Conservation (phyloP, 1,140 invertebrate species). For the Ylistrum balloti region DNA sequence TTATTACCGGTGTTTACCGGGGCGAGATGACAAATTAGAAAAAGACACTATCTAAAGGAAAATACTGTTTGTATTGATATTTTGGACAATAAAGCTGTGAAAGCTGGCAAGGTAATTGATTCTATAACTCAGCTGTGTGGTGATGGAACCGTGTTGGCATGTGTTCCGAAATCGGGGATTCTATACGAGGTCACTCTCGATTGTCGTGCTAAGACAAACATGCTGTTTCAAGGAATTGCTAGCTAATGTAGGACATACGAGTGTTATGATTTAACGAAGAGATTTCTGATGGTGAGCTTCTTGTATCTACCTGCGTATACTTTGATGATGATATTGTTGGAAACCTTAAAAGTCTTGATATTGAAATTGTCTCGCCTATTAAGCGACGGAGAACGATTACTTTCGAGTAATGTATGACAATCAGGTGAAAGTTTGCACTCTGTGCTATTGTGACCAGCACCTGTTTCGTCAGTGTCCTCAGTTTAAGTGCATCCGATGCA, state of each 20-base stretch:
- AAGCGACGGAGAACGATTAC: neutral
- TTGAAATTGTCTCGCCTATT: conserved; percentile 44
- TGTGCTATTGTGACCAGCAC: neutral
- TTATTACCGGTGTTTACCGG: neutral
- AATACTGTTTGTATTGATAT: neutral
- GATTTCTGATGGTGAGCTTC: conserved; percentile 35
- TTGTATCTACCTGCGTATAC: conserved; percentile 46
- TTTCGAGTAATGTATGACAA: neutral
- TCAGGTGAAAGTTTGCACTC: neutral
- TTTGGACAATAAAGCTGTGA: neutral
- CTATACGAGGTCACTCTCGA: conserved; percentile 30
- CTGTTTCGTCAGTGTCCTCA: neutral
- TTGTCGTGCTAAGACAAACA: neutral
- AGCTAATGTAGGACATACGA: neutral
- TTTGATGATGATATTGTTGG: conserved; percentile 37
- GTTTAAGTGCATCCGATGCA: neutral
- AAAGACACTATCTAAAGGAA: neutral
- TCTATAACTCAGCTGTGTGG: neutral
- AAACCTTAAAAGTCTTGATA: neutral
- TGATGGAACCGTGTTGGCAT: neutral
- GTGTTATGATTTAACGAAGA: neutral
- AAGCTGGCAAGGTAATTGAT: neutral
- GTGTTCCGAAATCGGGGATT: neutral
- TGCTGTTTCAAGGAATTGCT: neutral
- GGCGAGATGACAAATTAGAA: neutral